Evolutionary conservation across 2,113 vertebrate genomes (phyloP).

Genomic region (Cololabis saira): DNA sequence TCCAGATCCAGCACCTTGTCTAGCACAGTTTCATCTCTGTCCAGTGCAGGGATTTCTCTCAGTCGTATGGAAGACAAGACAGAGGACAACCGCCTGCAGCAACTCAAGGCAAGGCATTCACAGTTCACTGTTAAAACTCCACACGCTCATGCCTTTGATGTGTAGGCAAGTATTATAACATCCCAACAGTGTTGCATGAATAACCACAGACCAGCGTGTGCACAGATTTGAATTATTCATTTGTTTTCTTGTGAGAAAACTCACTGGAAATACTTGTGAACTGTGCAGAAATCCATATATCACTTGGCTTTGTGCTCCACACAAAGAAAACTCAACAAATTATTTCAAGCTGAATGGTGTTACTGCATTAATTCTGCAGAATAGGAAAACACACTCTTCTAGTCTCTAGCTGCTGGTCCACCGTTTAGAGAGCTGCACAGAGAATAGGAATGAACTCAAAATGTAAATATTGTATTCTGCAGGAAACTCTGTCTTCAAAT

Average conservation of each 20-base stretch:
- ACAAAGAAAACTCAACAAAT: background rate
- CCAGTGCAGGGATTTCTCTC: conserved; percentile 88
- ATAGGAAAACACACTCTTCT: conserved; percentile 36
- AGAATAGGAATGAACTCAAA: conserved; percentile 49
- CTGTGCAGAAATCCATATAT: conserved; percentile 3
- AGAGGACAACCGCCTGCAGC: conserved; percentile 74
- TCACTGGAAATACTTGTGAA: conserved; percentile 5
- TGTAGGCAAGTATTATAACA: background rate
- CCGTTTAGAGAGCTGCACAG: conserved; percentile 29
- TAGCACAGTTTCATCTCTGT: conserved; percentile 87
- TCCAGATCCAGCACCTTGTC: conserved; percentile 86
- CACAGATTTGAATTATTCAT: background rate
- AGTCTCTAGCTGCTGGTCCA: conserved; percentile 40
- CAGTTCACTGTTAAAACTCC: background rate
- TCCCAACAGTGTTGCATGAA: background rate
- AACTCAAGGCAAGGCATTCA: conserved; percentile 68
- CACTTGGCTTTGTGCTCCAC: conserved; percentile 20
- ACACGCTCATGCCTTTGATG: background rate
- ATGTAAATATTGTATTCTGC: conserved; percentile 23
- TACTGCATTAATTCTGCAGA: conserved; percentile 47
- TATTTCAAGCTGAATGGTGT: conserved; percentile 42
- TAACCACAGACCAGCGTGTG: background rate
- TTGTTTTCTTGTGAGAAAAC: background rate
- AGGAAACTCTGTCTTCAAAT: conserved; percentile 20
- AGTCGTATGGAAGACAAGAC: conserved; percentile 88